A percentile compares a stretch with the other conserved stretches of the same genome.
Evolutionary conservation across 2,888 invertebrate genomes (phyloP).

Genomic region (Calephelis perditalis): DNA sequence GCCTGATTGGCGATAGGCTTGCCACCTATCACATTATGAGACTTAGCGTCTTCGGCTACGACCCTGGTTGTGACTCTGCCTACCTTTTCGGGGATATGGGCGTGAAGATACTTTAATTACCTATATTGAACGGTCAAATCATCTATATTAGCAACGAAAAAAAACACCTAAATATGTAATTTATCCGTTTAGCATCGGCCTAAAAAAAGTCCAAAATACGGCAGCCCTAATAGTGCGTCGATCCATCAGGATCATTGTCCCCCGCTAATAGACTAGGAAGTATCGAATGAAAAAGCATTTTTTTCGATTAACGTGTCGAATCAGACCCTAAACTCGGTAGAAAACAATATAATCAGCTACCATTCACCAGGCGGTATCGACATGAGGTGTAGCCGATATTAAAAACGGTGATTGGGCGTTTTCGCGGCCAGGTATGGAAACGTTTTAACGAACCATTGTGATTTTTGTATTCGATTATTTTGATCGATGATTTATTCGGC

Average conservation of each 20-base stretch:
- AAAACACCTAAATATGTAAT: conserved; percentile 1
- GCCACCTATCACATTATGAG: no score
- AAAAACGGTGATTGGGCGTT: conserved; percentile 70
- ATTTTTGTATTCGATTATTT: conserved; percentile 68
- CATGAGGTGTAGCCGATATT: conserved; percentile 47
- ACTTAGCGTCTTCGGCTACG: no score
- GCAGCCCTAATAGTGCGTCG: conserved; percentile 35
- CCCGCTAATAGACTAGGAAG: conserved; percentile 54
- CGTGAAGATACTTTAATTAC: no score
- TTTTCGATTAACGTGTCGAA: conserved; percentile 72
- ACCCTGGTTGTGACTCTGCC: no score
- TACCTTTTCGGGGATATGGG: no score
- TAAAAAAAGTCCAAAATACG: conserved; percentile 25
- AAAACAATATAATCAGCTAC: conserved; percentile 77
- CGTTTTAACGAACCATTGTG: conserved; percentile 73
- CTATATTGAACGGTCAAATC: no score
- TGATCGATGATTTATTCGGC: conserved; percentile 57
- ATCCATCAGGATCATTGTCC: conserved; percentile 57
- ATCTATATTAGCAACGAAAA: neutral
- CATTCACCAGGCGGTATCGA: conserved; percentile 44
- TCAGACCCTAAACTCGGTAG: conserved; percentile 55
- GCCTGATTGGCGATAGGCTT: no score
- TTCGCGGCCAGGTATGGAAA: conserved; percentile 49
- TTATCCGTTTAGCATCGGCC: neutral
- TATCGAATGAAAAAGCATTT: conserved; percentile 67